These are phyloP conservation scores for Drosophila putrida DNA, from an alignment of 2,888 invertebrate genomes.

Conservation along the genomic window DNA sequence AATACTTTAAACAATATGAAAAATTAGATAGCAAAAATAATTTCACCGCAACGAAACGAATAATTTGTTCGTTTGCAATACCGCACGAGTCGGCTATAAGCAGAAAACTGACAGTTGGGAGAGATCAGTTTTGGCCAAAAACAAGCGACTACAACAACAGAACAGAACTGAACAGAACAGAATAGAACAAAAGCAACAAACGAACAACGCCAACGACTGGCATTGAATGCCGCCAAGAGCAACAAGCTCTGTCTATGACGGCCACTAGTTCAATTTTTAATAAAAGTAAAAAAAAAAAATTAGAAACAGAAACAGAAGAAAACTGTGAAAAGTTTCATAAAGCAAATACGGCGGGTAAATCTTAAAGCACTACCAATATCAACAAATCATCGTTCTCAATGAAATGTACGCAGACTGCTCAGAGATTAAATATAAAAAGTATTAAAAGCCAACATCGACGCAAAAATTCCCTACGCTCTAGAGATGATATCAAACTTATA, in stretches of 20 bases:
- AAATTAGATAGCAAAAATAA: constrained; percentile 65
- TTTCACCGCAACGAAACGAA: constrained; percentile 48
- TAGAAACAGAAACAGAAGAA: constrained; percentile 29
- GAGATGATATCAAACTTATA: no score
- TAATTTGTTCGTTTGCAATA: constrained; percentile 52
- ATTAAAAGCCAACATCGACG: constrained; percentile 17
- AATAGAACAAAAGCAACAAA: constrained; percentile 51
- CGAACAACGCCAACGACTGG: constrained; percentile 63
- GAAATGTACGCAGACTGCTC: constrained; percentile 61
- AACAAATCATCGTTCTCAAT: constrained; percentile 81
- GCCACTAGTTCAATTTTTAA: constrained; percentile 67
- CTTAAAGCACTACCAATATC: constrained; percentile 61
- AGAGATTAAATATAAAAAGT: constrained; percentile 57
- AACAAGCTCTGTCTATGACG: constrained; percentile 71
- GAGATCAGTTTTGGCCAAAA: constrained; percentile 83
- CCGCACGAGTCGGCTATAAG: constrained; percentile 77
- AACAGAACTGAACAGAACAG: constrained; percentile 59
- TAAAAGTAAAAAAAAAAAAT: constrained; percentile 56
- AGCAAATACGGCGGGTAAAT: constrained; percentile 58
- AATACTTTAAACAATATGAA: constrained; percentile 44
- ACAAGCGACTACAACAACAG: constrained; percentile 71
- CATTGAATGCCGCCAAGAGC: constrained; percentile 81
- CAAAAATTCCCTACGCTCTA: background rate
- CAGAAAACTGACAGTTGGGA: constrained; percentile 82
- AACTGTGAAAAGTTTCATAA: constrained; percentile 61